Evolutionary conservation across 2,888 invertebrate genomes (phyloP).

Genomic region (Anoplius nigerrimus): DNA sequence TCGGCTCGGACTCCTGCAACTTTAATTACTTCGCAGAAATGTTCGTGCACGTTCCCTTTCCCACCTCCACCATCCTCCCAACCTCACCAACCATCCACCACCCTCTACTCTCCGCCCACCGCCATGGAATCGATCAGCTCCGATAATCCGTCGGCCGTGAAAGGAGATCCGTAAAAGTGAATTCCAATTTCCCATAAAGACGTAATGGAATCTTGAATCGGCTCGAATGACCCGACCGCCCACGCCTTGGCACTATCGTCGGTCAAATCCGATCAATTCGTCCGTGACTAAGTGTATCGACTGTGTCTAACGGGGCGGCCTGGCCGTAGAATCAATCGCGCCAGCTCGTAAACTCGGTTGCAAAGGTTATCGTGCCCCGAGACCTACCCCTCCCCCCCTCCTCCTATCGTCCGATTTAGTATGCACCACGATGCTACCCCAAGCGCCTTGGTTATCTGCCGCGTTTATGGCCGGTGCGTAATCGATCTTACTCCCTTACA

Average conservation of each 20-base stretch:
- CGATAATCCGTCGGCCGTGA: constrained; percentile 6
- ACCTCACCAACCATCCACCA: not conserved
- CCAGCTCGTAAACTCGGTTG: constrained; percentile 30
- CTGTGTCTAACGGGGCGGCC: constrained; percentile 7
- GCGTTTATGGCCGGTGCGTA: constrained; percentile 37
- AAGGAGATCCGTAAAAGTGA: constrained; percentile 1
- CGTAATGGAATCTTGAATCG: constrained; percentile 11
- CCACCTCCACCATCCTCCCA: not conserved
- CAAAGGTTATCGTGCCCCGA: constrained; percentile 22
- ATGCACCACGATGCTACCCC: constrained; percentile 13
- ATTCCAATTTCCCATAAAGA: constrained; percentile 10
- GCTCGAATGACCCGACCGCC: not conserved
- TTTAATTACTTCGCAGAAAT: not conserved
- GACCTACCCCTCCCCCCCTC: no score
- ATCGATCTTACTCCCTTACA: constrained; percentile 32
- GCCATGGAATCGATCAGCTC: constrained; percentile 1
- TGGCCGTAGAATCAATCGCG: constrained; percentile 37
- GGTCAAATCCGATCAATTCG: constrained; percentile 7
- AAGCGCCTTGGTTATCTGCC: constrained; percentile 20
- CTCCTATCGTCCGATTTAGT: constrained; percentile 1
- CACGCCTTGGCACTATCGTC: not conserved
- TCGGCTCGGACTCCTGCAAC: no score
- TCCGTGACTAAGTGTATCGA: not conserved
- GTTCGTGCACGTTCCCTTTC: not conserved
- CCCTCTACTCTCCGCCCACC: not conserved